Percentiles rank a stretch among this genome's conserved stretches.
Evolutionary conservation across 2,888 invertebrate genomes (phyloP).

Genomic region (Aplocera efformata): DNA sequence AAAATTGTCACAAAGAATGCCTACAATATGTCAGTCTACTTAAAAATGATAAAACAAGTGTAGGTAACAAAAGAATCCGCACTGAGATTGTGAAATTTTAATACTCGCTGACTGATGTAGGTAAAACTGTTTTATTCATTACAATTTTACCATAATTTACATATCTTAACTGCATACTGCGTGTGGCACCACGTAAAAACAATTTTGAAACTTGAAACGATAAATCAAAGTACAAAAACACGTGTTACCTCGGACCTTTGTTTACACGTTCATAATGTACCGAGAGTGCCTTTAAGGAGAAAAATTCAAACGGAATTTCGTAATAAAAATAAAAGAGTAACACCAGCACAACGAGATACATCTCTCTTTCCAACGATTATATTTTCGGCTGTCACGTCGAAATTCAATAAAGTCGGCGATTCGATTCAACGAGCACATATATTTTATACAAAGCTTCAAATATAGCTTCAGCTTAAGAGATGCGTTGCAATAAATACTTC

Average conservation of each 20-base stretch:
- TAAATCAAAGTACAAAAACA: slow-evolving; percentile 76
- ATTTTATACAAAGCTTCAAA: slow-evolving; percentile 2
- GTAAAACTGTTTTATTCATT: slow-evolving; percentile 22
- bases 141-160: slow-evolving; percentile 42
- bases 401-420: slow-evolving; percentile 6
- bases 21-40: no score
- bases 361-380: not conserved
- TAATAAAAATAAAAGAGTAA: not conserved
- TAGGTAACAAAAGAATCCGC: not conserved
- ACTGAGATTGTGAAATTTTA: slow-evolving; percentile 6
- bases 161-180: slow-evolving; percentile 57
- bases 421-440: slow-evolving; percentile 11
- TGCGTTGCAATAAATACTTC: slow-evolving; percentile 65
- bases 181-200: slow-evolving; percentile 72
- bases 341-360: not conserved
- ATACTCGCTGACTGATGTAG: slow-evolving; percentile 14
- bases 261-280: slow-evolving; percentile 71
- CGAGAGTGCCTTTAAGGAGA: slow-evolving; percentile 48
- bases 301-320: slow-evolving; percentile 26
- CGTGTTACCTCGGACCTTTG: slow-evolving; percentile 71
- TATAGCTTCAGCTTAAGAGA: slow-evolving; percentile 42
- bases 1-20: no score
- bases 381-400: not conserved
- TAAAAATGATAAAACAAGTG: no score
- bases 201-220: slow-evolving; percentile 72